Percentiles rank a stretch among this genome's conserved stretches.
phyloP scores from a whole-genome alignment of 2,797 vertebrate species.

The Cuniculus paca region DNA sequence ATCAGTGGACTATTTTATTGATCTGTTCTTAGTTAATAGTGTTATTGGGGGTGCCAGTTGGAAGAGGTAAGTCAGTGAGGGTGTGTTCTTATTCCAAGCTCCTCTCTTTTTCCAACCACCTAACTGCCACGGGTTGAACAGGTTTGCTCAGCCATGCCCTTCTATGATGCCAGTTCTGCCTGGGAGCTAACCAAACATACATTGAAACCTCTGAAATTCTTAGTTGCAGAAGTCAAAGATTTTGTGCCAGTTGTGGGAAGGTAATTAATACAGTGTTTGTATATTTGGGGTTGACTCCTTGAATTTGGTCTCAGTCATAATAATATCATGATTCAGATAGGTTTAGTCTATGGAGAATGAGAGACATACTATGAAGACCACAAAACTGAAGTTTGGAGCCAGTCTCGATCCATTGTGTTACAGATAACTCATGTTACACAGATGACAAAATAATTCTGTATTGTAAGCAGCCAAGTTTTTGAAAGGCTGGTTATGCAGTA shows the following conservation, averaged over 20 bases:
- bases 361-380: neutral
- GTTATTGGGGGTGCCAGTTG: neutral
- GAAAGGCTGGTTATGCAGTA: neutral
- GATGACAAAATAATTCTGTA: neutral
- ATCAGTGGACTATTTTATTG: neutral
- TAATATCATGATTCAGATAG: neutral
- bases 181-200: neutral
- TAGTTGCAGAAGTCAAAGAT: neutral
- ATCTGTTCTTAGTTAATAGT: neutral
- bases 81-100: neutral
- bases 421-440: neutral
- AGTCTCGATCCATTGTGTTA: neutral
- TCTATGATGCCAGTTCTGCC: neutral
- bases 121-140: neutral
- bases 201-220: neutral
- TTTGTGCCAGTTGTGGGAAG: neutral
- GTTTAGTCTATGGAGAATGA: neutral
- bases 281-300: conserved; percentile 38
- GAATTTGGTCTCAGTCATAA: neutral
- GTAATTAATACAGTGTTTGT: neutral
- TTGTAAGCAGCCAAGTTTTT: neutral
- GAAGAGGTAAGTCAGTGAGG: neutral
- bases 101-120: neutral
- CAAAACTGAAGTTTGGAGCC: neutral
- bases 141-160: neutral